Conservation (phyloP, 2,888 invertebrate species). For the Cyclophora albipunctata region DNA sequence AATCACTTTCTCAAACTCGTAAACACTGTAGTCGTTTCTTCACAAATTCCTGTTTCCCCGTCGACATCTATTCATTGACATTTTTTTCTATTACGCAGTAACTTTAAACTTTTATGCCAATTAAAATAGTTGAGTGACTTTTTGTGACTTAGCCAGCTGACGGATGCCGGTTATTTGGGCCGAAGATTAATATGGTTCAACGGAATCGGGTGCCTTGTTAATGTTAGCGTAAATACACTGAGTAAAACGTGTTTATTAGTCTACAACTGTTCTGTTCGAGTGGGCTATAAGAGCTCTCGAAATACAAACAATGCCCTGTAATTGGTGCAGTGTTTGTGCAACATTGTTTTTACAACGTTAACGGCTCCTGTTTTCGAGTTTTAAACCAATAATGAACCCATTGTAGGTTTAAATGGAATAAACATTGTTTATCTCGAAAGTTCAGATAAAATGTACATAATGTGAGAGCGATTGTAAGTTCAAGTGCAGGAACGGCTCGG, state of each 20-base stretch:
- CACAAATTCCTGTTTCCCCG: too few relatives aligned
- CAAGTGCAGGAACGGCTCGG: conserved; percentile 52
- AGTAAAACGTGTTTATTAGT: conserved; percentile 61
- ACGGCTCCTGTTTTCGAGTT: conserved; percentile 21
- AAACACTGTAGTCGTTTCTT: too few relatives aligned
- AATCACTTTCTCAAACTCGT: too few relatives aligned
- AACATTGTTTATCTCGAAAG: conserved; percentile 9
- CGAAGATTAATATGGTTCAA: conserved; percentile 61
- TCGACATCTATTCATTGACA: conserved; percentile 37
- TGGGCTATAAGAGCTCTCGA: conserved; percentile 38
- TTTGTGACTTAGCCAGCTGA: conserved; percentile 53
- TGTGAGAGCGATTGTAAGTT: conserved; percentile 44
- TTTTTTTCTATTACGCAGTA: conserved; percentile 40
- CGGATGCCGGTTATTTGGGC: conserved; percentile 62
- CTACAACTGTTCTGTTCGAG: conserved; percentile 40
- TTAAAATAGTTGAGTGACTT: conserved; percentile 69
- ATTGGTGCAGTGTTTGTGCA: conserved; percentile 46
- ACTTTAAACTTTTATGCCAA: conserved; percentile 63
- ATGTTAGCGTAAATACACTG: conserved; percentile 55
- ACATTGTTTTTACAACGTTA: conserved; percentile 36
- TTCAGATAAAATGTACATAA: conserved; percentile 28
- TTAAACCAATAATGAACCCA: conserved; percentile 31
- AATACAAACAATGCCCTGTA: conserved; percentile 51
- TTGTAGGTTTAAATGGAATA: conserved; percentile 14
- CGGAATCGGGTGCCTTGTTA: conserved; percentile 48